Evolutionary conservation across 2,888 invertebrate genomes (phyloP), one percentile per base, ranked within the genome.

Genomic region (Tetragnatha montana): DNA sequence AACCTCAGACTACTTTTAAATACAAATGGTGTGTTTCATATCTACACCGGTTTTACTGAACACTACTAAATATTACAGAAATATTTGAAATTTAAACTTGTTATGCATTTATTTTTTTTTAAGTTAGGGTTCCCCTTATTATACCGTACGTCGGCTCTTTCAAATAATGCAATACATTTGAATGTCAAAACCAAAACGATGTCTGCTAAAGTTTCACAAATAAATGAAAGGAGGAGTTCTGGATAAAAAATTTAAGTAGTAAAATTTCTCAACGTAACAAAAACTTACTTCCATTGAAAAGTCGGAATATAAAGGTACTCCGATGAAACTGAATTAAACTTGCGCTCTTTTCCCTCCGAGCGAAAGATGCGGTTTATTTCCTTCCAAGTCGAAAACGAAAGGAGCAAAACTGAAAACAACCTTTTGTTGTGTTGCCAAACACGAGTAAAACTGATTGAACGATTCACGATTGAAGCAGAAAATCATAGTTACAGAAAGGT

Each of bases 381-480:
- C 12, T 35, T 35, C 8, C 12, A 60, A 78, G 21, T 76, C 51
- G 6, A 60, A 22, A 78, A 68, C 68, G 47, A 78, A 78, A 50
- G 17, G 17, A 60, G 60, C 60, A 60, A 60, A 60, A 35, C 35
- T 35, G 35, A 70, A 70, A 80, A 49, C 47, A 81, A 35, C 6
- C 8, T 14, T 70, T 74, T 74, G 74, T 82, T 82, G 51, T 82
- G 82, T 60, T 82, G 82, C 82, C 82, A 82, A 50, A 8, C 7
- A 10, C 17, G 50, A 35, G 7, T 35, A 35, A 35, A 35, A 35
- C 35, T 35, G 4, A 35, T 35, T 4, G 2, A 35, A 35, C n/a
- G n/a, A n/a, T n/a, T n/a, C n/a, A n/a, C n/a, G n/a, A 35, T 35
- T 4, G 2, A 35, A 35, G 4, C 4, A 35, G 35, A 35, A 35